Evolutionary conservation across 2,888 invertebrate genomes (phyloP).

Genomic region (Brachypalpus laphriformis): DNA sequence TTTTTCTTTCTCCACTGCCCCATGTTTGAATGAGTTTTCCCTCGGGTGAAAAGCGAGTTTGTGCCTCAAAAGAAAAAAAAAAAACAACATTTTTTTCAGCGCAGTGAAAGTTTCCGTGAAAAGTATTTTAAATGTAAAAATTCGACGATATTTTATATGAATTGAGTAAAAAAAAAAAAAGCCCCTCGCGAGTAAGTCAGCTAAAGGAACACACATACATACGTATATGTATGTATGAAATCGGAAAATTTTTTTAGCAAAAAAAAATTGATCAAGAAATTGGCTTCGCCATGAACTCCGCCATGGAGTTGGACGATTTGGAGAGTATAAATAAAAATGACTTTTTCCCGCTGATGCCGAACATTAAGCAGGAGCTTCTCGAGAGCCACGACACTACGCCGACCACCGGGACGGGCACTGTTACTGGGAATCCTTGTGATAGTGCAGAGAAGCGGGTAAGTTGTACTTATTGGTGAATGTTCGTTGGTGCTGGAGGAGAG

Average conservation of each 20-base stretch:
- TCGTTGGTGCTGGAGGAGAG: neutral
- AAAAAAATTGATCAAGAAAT: slow-evolving; percentile 48
- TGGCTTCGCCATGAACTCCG: slow-evolving; percentile 69
- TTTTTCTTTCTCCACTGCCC: neutral
- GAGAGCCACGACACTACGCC: slow-evolving; percentile 78
- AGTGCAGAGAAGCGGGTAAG: slow-evolving; percentile 83
- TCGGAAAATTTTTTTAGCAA: slow-evolving; percentile 49
- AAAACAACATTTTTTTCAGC: slow-evolving; percentile 49
- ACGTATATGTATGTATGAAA: slow-evolving; percentile 47
- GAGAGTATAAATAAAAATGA: slow-evolving; percentile 82
- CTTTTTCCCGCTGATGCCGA: slow-evolving; percentile 81
- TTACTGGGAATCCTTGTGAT: slow-evolving; percentile 82
- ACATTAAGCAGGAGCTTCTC: slow-evolving; percentile 82
- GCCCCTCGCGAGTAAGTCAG: too few species aligned
- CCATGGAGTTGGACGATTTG: slow-evolving; percentile 82
- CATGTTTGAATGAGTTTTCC: slow-evolving; percentile 68
- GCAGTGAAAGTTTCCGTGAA: slow-evolving; percentile 70
- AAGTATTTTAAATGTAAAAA: slow-evolving; percentile 25
- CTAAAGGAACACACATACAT: slow-evolving; percentile 15
- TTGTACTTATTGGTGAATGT: neutral
- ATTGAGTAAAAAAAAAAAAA: slow-evolving; percentile 20
- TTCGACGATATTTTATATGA: slow-evolving; percentile 19
- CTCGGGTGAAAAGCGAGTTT: slow-evolving; percentile 63
- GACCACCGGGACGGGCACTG: slow-evolving; percentile 75
- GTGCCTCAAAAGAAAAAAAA: slow-evolving; percentile 48